A percentile compares a stretch with the other conserved stretches of the same genome.
phyloP scores from a whole-genome alignment of 2,113 vertebrate species.

The Jaculus jaculus region DNA sequence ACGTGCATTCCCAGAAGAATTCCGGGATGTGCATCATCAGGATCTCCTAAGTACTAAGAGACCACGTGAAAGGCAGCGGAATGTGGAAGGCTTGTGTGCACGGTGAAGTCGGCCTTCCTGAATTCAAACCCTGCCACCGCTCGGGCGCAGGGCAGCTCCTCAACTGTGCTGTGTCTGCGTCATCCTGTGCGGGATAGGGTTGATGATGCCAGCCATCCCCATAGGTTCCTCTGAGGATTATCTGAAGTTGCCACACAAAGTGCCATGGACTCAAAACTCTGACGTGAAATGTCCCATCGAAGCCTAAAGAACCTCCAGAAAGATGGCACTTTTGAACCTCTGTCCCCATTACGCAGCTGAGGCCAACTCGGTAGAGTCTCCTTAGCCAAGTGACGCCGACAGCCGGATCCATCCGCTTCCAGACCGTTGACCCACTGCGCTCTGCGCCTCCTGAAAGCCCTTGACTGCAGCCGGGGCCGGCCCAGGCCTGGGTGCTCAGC shows the following conservation, averaged over 20 bases:
- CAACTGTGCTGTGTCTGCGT: background rate
- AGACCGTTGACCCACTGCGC: background rate
- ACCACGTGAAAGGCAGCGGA: background rate
- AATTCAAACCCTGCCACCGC: background rate
- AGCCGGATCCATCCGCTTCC: too few relatives aligned
- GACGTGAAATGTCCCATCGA: background rate
- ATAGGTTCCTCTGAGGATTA: background rate
- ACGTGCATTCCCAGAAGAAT: background rate
- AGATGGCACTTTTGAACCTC: background rate
- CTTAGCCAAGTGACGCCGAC: background rate
- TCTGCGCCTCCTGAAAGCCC: fast-evolving
- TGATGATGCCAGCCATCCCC: background rate
- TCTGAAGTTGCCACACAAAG: background rate
- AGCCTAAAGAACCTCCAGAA: background rate
- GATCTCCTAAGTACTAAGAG: background rate
- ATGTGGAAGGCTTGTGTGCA: background rate
- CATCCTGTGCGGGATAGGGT: background rate
- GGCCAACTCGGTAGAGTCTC: background rate
- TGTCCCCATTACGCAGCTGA: background rate
- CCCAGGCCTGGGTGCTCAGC: background rate
- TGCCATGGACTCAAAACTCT: background rate
- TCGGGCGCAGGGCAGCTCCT: fast-evolving
- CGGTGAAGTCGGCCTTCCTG: background rate
- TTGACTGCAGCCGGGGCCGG: fast-evolving
- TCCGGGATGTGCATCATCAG: fast-evolving